A percentile compares a stretch with the other conserved stretches of the same genome.
Evolutionary conservation across 2,797 vertebrate species (phyloP).

Genomic region (Chelmon rostratus): DNA sequence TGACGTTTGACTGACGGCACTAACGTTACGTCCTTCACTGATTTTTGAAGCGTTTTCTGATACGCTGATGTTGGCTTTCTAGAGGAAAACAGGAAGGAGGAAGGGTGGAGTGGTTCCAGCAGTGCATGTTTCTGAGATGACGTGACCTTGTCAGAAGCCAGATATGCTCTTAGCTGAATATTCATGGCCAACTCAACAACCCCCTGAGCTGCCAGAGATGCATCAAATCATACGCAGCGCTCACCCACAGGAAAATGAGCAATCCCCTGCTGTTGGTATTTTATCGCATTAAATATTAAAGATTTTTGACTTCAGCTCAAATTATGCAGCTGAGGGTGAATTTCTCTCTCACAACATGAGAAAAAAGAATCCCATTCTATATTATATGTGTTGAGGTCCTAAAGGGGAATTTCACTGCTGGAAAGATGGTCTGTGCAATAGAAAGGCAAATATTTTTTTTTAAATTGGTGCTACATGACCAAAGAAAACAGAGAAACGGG

Average conservation of each 20-base stretch:
- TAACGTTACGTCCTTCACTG: background rate
- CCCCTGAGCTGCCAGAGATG: constrained; percentile 20
- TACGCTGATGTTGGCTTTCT: background rate
- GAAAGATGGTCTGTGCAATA: too few relatives aligned
- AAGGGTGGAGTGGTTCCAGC: too few relatives aligned
- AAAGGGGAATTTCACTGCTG: too few relatives aligned
- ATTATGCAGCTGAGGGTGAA: background rate
- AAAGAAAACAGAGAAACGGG: too few relatives aligned
- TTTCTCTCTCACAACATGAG: background rate
- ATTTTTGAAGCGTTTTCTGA: background rate
- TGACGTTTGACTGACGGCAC: background rate
- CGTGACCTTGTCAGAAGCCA: constrained; percentile 18
- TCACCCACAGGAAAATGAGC: constrained; percentile 9
- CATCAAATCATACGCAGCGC: constrained; percentile 20
- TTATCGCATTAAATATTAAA: constrained; percentile 1
- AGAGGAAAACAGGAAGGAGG: background rate
- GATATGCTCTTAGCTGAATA: background rate
- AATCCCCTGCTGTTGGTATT: background rate
- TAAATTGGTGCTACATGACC: too few relatives aligned
- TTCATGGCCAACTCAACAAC: background rate
- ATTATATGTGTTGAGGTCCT: background rate
- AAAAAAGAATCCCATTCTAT: background rate
- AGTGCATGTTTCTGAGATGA: constrained; percentile 7
- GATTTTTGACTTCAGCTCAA: background rate
- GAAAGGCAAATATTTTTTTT: too few relatives aligned